These are phyloP conservation scores for Andrena trimmerana DNA, from an alignment of 2,888 invertebrate genomes.

Conservation along the genomic window DNA sequence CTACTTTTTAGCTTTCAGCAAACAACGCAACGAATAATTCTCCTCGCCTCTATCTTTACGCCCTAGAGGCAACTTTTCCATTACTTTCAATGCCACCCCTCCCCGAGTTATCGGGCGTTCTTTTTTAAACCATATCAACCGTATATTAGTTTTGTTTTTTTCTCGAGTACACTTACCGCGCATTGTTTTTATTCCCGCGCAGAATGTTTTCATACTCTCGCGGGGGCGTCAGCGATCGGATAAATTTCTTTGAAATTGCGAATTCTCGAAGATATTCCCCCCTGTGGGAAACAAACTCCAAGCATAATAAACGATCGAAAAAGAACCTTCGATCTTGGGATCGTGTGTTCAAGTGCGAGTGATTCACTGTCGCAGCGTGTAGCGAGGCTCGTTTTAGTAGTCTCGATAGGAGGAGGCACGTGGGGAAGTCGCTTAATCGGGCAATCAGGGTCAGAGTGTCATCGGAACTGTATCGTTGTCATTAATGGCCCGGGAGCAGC, in stretches of 20 bases:
- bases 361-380: constrained; percentile 9
- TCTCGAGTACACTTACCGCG: background rate
- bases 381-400: background rate
- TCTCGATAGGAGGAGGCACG: background rate
- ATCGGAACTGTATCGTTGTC: constrained; percentile 66
- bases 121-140: background rate
- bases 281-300: background rate
- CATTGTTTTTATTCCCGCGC: background rate
- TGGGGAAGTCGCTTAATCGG: constrained; percentile 46
- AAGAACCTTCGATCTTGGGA: background rate
- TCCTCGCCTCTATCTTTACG: background rate
- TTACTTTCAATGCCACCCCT: background rate
- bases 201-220: background rate
- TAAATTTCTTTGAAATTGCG: background rate
- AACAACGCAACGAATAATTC: background rate
- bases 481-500: constrained; percentile 30
- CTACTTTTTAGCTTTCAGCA: background rate
- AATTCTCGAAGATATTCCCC: background rate
- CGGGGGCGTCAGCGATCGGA: background rate
- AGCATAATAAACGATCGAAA: constrained; percentile 3
- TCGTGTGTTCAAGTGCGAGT: constrained; percentile 1
- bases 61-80: background rate
- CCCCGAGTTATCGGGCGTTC: constrained; percentile 13
- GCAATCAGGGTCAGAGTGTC: constrained; percentile 71
- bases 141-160: background rate